Evolutionary conservation across 37 sponge, comb jelly and placozoan genomes (phyloP).

Genomic region (Dysidea cf. avara): DNA sequence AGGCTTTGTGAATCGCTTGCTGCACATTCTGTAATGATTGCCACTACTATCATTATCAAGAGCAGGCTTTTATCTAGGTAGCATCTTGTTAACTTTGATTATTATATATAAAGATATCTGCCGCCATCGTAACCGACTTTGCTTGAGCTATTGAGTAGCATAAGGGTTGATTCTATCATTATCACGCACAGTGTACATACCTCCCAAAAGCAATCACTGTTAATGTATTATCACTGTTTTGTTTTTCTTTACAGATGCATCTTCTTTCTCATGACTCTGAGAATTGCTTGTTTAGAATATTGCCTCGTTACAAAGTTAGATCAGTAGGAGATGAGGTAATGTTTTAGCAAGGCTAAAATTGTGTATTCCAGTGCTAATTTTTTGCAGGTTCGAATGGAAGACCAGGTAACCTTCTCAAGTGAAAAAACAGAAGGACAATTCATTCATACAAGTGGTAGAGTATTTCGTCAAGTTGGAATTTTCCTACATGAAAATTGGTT

Average conservation of each 20-base stretch:
- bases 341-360: not conserved
- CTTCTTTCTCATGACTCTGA: slow-evolving; percentile 28
- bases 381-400: slow-evolving; percentile 46
- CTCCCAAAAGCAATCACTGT: slow-evolving; percentile 1
- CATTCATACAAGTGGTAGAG: slow-evolving; percentile 48
- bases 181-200: too few relatives aligned
- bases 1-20: too few relatives aligned
- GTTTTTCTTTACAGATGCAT: slow-evolving; percentile 17
- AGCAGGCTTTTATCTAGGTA: too few relatives aligned
- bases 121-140: too few relatives aligned
- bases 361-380: not conserved
- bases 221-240: not conserved
- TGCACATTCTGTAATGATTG: too few relatives aligned
- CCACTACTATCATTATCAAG: not conserved
- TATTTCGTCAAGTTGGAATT: slow-evolving; percentile 6
- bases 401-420: slow-evolving; percentile 78
- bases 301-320: slow-evolving; percentile 78
- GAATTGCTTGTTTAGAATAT: slow-evolving; percentile 58
- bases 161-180: too few relatives aligned
- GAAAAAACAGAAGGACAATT: slow-evolving; percentile 76
- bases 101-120: too few relatives aligned
- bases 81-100: too few relatives aligned
- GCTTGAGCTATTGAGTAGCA: too few relatives aligned
- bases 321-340: slow-evolving; percentile 79
- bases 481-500: slow-evolving; percentile 18